phyloP scores from a whole-genome alignment of 92 coral and sea anemone species.

The Palythoa heliodiscus region DNA sequence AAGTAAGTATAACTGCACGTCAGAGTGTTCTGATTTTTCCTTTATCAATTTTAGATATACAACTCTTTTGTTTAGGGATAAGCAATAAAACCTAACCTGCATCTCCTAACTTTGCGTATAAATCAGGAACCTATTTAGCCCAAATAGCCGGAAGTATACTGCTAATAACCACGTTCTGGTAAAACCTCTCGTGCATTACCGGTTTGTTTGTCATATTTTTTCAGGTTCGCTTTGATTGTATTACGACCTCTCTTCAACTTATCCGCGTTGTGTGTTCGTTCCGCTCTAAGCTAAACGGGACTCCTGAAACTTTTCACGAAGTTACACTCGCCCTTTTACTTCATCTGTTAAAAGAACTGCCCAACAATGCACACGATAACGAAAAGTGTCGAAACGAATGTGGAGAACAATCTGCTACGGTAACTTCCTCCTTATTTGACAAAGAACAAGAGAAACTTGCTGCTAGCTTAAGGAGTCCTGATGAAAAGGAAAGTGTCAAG shows the following conservation, averaged over 20 bases:
- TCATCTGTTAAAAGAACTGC: constrained; percentile 52
- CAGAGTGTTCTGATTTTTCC: not conserved
- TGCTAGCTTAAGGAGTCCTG: not conserved
- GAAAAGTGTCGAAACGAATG: not conserved
- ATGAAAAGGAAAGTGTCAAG: not conserved
- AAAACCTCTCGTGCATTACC: not conserved
- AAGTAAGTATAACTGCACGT: constrained; percentile 8
- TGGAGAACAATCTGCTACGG: constrained; percentile 46
- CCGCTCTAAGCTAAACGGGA: constrained; percentile 12
- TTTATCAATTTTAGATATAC: not conserved
- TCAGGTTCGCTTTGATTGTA: constrained; percentile 18
- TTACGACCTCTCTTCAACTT: constrained; percentile 20
- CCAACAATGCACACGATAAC: constrained; percentile 13
- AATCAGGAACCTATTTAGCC: no score
- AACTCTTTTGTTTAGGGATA: not conserved
- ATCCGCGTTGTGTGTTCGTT: constrained; percentile 36
- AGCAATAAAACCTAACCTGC: no score
- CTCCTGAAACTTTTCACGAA: constrained; percentile 62
- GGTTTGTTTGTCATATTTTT: not conserved
- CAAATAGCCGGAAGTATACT: not conserved
- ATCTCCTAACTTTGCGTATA: no score
- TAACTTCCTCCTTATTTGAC: not conserved
- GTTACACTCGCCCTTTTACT: constrained; percentile 64
- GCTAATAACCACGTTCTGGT: no score
- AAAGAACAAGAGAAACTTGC: not conserved